Conservation (phyloP, 2,888 invertebrate genomes). For the Pachycephus smyrnensis region DNA sequence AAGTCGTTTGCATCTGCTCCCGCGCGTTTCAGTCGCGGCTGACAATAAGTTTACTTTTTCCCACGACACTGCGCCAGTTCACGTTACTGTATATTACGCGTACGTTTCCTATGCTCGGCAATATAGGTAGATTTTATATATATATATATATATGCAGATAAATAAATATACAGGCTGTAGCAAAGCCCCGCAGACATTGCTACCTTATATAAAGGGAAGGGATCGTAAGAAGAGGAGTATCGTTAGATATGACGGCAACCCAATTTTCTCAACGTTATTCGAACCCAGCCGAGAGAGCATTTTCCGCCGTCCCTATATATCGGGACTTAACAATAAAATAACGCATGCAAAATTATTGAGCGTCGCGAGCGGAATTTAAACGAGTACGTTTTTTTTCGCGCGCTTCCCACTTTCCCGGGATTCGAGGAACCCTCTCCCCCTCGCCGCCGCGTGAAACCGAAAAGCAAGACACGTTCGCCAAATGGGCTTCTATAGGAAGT, state of each 20-base stretch:
- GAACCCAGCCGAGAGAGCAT: conserved; percentile 19
- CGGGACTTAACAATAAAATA: conserved; percentile 35
- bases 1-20: conserved; percentile 22
- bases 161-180: neutral
- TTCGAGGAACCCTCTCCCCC: neutral
- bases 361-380: conserved; percentile 36
- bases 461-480: neutral
- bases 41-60: conserved; percentile 18
- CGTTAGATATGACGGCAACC: conserved; percentile 33
- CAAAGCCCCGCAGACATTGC: neutral
- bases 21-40: neutral
- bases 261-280: conserved; percentile 34
- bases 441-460: neutral
- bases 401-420: neutral
- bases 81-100: neutral
- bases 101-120: neutral
- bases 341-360: conserved; percentile 39
- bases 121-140: neutral
- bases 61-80: neutral
- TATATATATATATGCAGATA: neutral
- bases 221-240: conserved; percentile 25
- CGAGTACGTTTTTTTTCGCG: conserved; percentile 21
- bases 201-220: conserved; percentile 5
- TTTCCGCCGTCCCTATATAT: conserved; percentile 20
- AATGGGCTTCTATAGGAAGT: neutral